These are phyloP conservation scores for Chloroclystis v-ata DNA, from an alignment of 2,888 invertebrate genomes.

Conservation along the genomic window DNA sequence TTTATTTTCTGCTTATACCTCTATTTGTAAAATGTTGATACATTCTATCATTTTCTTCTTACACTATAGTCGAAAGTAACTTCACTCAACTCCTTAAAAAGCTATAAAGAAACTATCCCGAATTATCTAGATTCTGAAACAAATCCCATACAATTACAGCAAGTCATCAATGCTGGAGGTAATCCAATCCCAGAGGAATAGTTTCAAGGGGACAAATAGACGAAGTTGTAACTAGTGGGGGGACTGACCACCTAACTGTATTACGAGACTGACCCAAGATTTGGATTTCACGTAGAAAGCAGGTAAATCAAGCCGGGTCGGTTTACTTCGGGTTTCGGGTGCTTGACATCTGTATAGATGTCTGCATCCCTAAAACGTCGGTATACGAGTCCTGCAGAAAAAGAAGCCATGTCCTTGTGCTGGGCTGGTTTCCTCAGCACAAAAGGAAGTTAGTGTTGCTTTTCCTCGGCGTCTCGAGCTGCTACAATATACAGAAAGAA, in stretches of 20 bases:
- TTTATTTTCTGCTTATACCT: too few species aligned
- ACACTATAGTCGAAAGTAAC: too few species aligned
- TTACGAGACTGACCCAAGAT: constrained; percentile 12
- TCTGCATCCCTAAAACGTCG: too few species aligned
- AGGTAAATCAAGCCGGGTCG: background rate
- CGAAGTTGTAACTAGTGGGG: constrained; percentile 15
- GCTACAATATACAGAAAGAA: too few species aligned
- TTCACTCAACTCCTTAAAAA: background rate
- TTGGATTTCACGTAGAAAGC: constrained; percentile 1
- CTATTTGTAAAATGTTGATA: too few species aligned
- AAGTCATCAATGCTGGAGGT: constrained; percentile 8
- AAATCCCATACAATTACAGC: constrained; percentile 6
- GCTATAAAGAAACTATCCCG: background rate
- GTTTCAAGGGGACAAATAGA: constrained; percentile 15
- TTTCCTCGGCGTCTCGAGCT: too few species aligned
- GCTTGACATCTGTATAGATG: too few species aligned
- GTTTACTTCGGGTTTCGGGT: background rate
- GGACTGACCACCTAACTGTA: constrained; percentile 14
- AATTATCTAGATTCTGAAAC: background rate
- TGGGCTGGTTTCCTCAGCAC: too few species aligned
- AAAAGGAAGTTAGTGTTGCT: too few species aligned
- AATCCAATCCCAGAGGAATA: constrained; percentile 6
- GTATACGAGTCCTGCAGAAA: too few species aligned
- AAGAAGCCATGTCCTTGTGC: too few species aligned
- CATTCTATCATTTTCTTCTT: too few species aligned